phyloP scores from a whole-genome alignment of 1,140 invertebrate genomes.

The Dinoponera quadriceps region DNA sequence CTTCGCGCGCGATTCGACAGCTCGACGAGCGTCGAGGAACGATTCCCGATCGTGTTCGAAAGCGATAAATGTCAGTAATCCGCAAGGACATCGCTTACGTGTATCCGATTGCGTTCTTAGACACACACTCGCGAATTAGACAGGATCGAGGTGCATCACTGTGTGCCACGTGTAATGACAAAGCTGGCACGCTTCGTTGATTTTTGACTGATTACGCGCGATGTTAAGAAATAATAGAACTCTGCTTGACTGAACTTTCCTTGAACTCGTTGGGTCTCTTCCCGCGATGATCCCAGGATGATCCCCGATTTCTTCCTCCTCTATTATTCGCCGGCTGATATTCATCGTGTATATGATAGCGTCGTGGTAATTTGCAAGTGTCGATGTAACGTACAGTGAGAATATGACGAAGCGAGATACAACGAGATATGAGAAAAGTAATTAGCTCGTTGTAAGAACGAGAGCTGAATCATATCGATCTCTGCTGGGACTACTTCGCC shows the following conservation, averaged over 20 bases:
- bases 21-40: neutral
- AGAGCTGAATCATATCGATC: neutral
- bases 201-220: slow-evolving; percentile 60
- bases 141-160: slow-evolving; percentile 51
- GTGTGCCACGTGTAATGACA: slow-evolving; percentile 56
- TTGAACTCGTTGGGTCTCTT: slow-evolving; percentile 67
- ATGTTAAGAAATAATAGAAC: slow-evolving; percentile 47
- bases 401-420: neutral
- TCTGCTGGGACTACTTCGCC: neutral
- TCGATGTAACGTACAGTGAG: neutral
- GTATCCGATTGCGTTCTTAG: slow-evolving; percentile 27
- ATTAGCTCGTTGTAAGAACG: slow-evolving; percentile 7
- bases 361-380: slow-evolving; percentile 1
- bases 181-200: slow-evolving; percentile 60
- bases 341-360: neutral
- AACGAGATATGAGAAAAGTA: neutral
- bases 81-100: slow-evolving; percentile 51
- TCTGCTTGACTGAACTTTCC: slow-evolving; percentile 64
- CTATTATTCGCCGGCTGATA: slow-evolving; percentile 26
- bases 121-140: slow-evolving; percentile 47
- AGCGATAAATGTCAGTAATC: slow-evolving; percentile 47
- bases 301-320: slow-evolving; percentile 46
- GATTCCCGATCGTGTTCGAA: slow-evolving; percentile 45
- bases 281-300: slow-evolving; percentile 20
- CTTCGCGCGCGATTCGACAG: too few species aligned